Conservation (phyloP, 2,888 invertebrate species). For the Clivina fossor region DNA sequence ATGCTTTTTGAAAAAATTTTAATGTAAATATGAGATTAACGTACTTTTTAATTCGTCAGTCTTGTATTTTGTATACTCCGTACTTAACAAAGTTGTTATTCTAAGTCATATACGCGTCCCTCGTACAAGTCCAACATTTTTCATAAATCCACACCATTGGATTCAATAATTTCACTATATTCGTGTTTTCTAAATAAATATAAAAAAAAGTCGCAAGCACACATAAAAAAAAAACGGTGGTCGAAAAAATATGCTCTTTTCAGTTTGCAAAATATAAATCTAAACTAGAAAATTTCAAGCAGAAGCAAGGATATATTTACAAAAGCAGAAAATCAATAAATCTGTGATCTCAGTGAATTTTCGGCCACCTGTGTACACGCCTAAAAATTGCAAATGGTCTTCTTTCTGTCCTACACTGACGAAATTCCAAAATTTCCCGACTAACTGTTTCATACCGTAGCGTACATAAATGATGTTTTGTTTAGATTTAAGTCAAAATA, state of each 20-base stretch:
- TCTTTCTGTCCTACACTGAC: neutral
- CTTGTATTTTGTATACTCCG: slow-evolving; percentile 28
- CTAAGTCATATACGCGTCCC: slow-evolving; percentile 2
- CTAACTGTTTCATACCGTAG: slow-evolving; percentile 18
- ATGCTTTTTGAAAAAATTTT: slow-evolving; percentile 13
- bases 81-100: slow-evolving; percentile 23
- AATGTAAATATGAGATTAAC: slow-evolving; percentile 31
- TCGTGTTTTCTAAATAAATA: too few species aligned
- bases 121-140: neutral
- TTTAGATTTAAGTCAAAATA: slow-evolving; percentile 32
- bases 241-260: too few species aligned
- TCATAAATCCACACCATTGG: neutral
- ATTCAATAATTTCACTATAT: neutral
- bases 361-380: slow-evolving; percentile 2
- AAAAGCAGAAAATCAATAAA: too few species aligned
- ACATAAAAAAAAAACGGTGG: too few species aligned
- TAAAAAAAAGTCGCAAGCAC: too few species aligned
- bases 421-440: neutral
- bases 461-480: slow-evolving; percentile 22
- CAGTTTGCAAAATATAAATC: too few species aligned
- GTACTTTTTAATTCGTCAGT: slow-evolving; percentile 28
- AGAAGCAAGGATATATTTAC: too few species aligned
- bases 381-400: neutral
- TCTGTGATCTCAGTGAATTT: slow-evolving; percentile 7
- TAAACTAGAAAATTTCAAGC: too few species aligned